Evolutionary conservation across 1,140 invertebrate genomes (phyloP).

Genomic region (Ceratitis capitata): DNA sequence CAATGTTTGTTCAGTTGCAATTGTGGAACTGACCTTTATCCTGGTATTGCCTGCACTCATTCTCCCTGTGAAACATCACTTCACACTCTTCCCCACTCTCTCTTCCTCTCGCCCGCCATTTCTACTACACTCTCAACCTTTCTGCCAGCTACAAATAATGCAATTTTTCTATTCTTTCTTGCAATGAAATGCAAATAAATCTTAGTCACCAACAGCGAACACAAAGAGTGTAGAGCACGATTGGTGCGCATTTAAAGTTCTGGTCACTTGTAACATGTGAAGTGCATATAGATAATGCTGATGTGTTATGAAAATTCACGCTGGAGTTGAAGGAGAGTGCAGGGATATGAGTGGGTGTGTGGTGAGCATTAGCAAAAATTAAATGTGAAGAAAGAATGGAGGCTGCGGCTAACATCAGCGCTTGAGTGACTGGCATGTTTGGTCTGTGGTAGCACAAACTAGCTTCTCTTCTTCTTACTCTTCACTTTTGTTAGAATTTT

Average conservation of each 20-base stretch:
- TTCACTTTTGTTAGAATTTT: too few species aligned
- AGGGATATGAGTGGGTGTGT: not conserved
- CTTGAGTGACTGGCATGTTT: not conserved
- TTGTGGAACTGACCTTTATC: not conserved
- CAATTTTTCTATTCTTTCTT: not conserved
- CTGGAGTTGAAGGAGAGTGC: not conserved
- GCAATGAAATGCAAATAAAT: constrained; percentile 23
- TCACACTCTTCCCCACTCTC: too few species aligned
- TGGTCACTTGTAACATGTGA: not conserved
- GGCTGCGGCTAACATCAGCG: not conserved
- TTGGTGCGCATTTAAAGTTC: not conserved
- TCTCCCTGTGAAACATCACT: not conserved
- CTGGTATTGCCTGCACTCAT: not conserved
- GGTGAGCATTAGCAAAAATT: not conserved
- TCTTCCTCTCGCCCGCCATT: too few species aligned
- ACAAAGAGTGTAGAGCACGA: not conserved
- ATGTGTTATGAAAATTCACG: too few species aligned
- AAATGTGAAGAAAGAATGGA: not conserved
- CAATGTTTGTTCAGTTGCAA: not conserved
- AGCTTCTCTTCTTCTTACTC: too few species aligned
- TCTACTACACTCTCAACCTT: not conserved
- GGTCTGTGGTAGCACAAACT: too few species aligned
- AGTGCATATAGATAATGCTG: not conserved
- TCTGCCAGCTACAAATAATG: not conserved
- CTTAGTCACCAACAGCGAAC: constrained; percentile 4